These are phyloP conservation scores for Embiotoca jacksoni DNA, from an alignment of 2,113 vertebrate species.

Conservation along the genomic window DNA sequence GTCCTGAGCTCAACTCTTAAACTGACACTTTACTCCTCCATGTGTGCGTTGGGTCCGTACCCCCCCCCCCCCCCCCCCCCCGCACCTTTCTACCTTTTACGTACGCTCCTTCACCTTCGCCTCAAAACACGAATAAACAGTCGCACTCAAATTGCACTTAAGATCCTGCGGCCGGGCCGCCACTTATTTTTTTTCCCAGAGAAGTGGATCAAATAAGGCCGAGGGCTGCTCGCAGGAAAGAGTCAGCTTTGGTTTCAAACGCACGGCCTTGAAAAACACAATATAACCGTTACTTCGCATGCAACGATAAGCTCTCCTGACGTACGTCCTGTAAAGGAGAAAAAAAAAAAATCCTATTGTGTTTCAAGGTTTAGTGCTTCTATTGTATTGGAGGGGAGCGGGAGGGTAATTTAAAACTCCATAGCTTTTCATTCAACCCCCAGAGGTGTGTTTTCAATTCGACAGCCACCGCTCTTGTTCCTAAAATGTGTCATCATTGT, in stretches of 20 bases:
- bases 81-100: neutral
- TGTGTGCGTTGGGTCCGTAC: neutral
- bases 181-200: conserved; percentile 76
- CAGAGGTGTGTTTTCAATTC: conserved; percentile 17
- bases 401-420: neutral
- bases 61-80: conserved; percentile 3
- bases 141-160: conserved; percentile 92
- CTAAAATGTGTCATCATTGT: conserved; percentile 29
- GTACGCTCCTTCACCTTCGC: conserved; percentile 52
- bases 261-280: conserved; percentile 49
- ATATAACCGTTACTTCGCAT: neutral
- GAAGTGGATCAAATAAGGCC: conserved; percentile 79
- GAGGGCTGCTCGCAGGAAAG: conserved; percentile 39
- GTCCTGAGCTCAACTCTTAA: conserved; percentile 16
- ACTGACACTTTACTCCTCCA: neutral
- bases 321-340: neutral
- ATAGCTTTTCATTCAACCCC: neutral
- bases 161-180: conserved; percentile 86
- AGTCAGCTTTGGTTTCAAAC: conserved; percentile 32
- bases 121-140: conserved; percentile 75
- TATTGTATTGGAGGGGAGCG: neutral
- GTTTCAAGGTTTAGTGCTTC: conserved; percentile 40
- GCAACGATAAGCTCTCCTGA: conserved; percentile 14
- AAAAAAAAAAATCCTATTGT: neutral
- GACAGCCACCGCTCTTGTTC: neutral